These are phyloP conservation scores for Leucosticte australis DNA, from an alignment of 2,113 vertebrate species.

Conservation along the genomic window DNA sequence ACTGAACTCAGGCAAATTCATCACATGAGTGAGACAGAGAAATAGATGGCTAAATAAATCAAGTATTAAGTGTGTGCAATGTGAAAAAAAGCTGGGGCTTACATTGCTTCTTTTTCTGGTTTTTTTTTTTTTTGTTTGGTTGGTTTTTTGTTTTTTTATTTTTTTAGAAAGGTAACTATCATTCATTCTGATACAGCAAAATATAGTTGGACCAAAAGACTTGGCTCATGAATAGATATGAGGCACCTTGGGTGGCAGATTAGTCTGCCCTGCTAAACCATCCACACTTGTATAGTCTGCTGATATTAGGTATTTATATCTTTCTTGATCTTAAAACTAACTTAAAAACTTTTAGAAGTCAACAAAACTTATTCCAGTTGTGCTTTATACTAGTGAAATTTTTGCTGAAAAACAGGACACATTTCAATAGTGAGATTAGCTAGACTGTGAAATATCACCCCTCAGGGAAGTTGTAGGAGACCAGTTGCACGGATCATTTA, in stretches of 20 bases:
- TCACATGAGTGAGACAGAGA: neutral
- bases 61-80: neutral
- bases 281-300: neutral
- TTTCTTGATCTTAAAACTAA: neutral
- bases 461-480: slow-evolving; percentile 41
- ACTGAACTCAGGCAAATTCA: neutral
- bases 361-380: neutral
- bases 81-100: accelerated
- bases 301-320: neutral
- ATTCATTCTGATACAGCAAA: neutral
- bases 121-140: no score
- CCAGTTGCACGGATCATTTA: slow-evolving; percentile 62
- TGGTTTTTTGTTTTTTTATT: neutral
- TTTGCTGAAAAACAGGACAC: slow-evolving; percentile 28
- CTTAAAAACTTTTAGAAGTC: neutral
- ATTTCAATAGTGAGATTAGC: slow-evolving; percentile 34
- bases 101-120: neutral
- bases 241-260: neutral
- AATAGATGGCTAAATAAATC: neutral
- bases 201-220: neutral
- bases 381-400: neutral
- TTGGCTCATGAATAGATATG: neutral
- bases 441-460: slow-evolving; percentile 61
- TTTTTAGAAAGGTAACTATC: no score
- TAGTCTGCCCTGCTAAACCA: neutral